Conservation (phyloP, 2,888 invertebrate species). For the Nesidiocoris tenuis region DNA sequence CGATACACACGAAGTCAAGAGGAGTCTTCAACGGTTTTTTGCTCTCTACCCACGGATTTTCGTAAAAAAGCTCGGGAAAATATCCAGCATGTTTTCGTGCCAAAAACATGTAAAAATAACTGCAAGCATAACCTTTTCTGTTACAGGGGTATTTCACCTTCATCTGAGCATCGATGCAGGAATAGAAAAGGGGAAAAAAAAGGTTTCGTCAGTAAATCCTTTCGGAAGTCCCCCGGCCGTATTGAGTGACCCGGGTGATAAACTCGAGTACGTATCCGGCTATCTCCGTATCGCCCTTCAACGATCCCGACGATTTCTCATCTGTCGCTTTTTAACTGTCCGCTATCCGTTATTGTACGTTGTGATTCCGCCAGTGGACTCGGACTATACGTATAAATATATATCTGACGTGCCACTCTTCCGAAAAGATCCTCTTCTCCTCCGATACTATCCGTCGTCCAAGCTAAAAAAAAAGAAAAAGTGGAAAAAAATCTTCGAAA, state of each 20-base stretch:
- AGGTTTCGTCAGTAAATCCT: not conserved
- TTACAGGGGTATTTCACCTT: too few relatives aligned
- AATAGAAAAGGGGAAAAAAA: not conserved
- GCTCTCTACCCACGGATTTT: too few relatives aligned
- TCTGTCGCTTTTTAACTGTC: constrained; percentile 41
- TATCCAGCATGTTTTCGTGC: too few relatives aligned
- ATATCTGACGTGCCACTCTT: not conserved
- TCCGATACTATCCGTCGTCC: constrained; percentile 2
- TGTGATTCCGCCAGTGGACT: constrained; percentile 27
- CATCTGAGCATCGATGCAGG: not conserved
- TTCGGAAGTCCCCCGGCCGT: not conserved
- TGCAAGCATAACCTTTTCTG: too few relatives aligned
- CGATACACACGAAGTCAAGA: too few relatives aligned
- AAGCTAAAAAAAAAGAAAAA: not conserved
- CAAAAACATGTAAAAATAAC: too few relatives aligned
- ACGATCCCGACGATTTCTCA: constrained; percentile 30
- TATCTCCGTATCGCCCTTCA: constrained; percentile 9
- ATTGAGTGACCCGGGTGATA: not conserved
- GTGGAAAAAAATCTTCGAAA: constrained; percentile 19
- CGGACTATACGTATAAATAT: constrained; percentile 4
- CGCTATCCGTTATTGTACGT: constrained; percentile 33
- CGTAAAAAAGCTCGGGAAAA: too few relatives aligned
- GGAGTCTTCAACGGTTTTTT: too few relatives aligned
- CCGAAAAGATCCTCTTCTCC: constrained; percentile 6
- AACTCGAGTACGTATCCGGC: not conserved